Conservation (phyloP, 2,797 vertebrate species). For the Paedocypris micromegethes region DNA sequence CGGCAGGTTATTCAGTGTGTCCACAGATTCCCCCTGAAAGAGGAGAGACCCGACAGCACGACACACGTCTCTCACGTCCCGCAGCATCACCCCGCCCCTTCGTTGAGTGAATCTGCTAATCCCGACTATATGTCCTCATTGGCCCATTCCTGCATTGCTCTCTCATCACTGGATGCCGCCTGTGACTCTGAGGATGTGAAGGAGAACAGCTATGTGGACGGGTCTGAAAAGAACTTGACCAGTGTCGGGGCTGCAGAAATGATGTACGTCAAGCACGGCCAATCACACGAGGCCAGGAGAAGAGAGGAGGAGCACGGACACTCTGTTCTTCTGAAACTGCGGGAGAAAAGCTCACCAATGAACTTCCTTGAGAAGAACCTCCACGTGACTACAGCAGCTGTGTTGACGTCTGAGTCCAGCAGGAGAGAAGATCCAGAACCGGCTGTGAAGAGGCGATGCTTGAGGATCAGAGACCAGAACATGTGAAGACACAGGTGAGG, state of each 20-base stretch:
- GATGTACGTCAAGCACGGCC: conserved; percentile 61
- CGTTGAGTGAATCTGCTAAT: conserved; percentile 45
- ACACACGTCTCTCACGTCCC: conserved; percentile 17
- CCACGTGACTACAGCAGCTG: conserved; percentile 56
- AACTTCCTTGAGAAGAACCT: conserved; percentile 54
- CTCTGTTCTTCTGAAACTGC: conserved; percentile 40
- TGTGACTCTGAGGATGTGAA: conserved; percentile 72
- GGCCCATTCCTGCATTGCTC: conserved; percentile 59
- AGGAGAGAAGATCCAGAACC: conserved; percentile 82
- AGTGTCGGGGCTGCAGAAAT: background rate
- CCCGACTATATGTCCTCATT: conserved; percentile 65
- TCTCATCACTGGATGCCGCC: conserved; percentile 37
- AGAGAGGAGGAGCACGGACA: conserved; percentile 58
- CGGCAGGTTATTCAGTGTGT: conserved; percentile 88
- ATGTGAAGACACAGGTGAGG: conserved; percentile 67
- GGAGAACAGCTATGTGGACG: conserved; percentile 84
- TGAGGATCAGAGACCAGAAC: conserved; percentile 98
- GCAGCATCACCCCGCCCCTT: conserved; percentile 1
- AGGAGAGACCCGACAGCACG: conserved; percentile 63
- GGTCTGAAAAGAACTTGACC: conserved; percentile 62
- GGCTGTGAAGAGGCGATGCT: conserved; percentile 92
- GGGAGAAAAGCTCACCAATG: conserved; percentile 89
- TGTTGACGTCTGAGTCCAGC: conserved; percentile 73
- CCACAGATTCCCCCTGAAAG: conserved; percentile 76
- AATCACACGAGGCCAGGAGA: conserved; percentile 78